Base-by-base conservation (phyloP, 2,888 invertebrate genomes). In the Entomobrya proxima region DNA sequence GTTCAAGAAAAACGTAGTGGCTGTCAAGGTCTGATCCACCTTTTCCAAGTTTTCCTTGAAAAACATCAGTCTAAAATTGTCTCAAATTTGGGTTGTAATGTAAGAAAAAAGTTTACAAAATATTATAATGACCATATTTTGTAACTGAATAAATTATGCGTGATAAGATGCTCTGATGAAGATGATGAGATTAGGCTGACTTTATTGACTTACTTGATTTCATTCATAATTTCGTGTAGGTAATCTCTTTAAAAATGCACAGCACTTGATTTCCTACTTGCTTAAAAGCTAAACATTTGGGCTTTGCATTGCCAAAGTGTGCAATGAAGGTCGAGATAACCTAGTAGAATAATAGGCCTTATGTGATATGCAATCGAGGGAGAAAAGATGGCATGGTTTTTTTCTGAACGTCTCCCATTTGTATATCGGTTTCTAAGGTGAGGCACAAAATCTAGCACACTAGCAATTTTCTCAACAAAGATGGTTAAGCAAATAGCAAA, bases 41-140 rank as follows among this genome's bases (percentile, higher is more conserved):
- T 85, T 85, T 85, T 85, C 85, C 79, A 85, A 85, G 85, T 85
- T 79, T 84, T 85, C 32, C 44, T n/a, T 27, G 9, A 35, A 74
- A 58, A 32, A 61, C 58, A 21, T 21, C 58, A 18, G 4, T 4
- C 5, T 13, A 24, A 58, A 37, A 58, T 67, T 32, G 24, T 50
- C 67, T 67, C 64, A 32, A 50, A 50, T 11, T 32, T n/a, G n/a
- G n/a, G n/a, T n/a, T n/a, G n/a, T n/a, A n/a, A n/a, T n/a, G n/a
- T n/a, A n/a, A 50, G 21, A 58, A 40, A 58, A 58, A 37, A 55
- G 2, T 52, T 30, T 35, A 35, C 30, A 75, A 32, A 24, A 18
- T 52, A 3, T 18, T 50, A 67, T 61, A 27, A 2, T 18, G 1
- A 13, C 21, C 5, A 15, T n/a, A 32, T 18, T 35, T 74, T 74